Conservation (phyloP, 2,888 invertebrate species). For the Scelioninae gen. 1 region DNA sequence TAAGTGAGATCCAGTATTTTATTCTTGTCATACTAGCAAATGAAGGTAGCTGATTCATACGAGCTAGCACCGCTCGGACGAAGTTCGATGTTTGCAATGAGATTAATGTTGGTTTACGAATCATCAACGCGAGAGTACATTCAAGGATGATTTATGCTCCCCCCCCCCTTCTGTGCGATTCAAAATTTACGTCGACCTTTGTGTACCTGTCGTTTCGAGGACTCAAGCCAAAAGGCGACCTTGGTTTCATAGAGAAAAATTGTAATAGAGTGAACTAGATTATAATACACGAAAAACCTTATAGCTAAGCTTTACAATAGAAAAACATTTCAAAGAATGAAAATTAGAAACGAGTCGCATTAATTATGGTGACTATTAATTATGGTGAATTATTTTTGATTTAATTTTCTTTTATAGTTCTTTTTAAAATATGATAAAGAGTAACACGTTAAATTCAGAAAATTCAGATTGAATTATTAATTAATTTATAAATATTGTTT, state of each 20-base stretch:
- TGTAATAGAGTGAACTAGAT: too few species aligned
- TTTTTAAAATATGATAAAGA: too few species aligned
- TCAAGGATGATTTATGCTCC: constrained; percentile 57
- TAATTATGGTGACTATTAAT: too few species aligned
- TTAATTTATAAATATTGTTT: not conserved
- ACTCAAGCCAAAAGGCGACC: constrained; percentile 12
- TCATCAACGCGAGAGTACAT: constrained; percentile 52
- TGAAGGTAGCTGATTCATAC: constrained; percentile 52
- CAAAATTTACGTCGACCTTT: constrained; percentile 33
- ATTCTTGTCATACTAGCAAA: constrained; percentile 55
- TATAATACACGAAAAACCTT: too few species aligned
- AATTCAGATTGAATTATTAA: too few species aligned
- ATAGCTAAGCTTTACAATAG: too few species aligned
- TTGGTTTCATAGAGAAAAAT: not conserved
- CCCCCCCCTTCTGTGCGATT: constrained; percentile 10
- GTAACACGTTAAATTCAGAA: too few species aligned
- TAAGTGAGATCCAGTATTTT: constrained; percentile 37
- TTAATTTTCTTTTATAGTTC: too few species aligned
- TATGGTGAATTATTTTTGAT: too few species aligned
- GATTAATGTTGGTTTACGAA: constrained; percentile 67
- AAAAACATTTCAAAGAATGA: too few species aligned
- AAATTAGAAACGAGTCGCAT: too few species aligned
- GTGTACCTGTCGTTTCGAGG: constrained; percentile 47
- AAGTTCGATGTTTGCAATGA: constrained; percentile 57
- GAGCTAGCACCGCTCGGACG: constrained; percentile 35